Conservation (phyloP, 2,113 vertebrate genomes). For the Cyprinodon variegatus region DNA sequence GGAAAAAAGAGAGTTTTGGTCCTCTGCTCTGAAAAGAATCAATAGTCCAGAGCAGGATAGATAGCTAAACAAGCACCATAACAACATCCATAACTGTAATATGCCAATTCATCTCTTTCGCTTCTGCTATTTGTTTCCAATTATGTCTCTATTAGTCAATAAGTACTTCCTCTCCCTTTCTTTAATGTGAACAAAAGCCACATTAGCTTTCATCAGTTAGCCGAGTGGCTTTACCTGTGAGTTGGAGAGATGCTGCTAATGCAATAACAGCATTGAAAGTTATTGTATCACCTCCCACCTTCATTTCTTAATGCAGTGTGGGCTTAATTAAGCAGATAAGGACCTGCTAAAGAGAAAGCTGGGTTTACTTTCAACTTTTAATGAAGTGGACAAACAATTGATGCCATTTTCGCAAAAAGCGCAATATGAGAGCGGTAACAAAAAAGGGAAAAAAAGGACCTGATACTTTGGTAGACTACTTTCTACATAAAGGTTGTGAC, state of each 20-base stretch:
- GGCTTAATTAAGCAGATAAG: slow-evolving; percentile 51
- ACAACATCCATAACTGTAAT: slow-evolving; percentile 27
- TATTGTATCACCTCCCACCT: slow-evolving; percentile 45
- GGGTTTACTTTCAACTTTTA: slow-evolving; percentile 9
- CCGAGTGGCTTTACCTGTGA: slow-evolving; percentile 25
- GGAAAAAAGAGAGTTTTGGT: background rate
- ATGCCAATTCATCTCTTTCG: slow-evolving; percentile 40
- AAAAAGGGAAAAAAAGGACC: slow-evolving; percentile 1
- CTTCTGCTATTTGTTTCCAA: slow-evolving; percentile 22
- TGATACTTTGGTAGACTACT: too few species aligned
- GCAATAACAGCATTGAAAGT: slow-evolving; percentile 49
- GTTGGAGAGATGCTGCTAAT: slow-evolving; percentile 42
- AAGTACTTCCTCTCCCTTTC: slow-evolving; percentile 14
- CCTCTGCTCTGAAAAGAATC: slow-evolving; percentile 32
- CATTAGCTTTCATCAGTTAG: slow-evolving; percentile 55
- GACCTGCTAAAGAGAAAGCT: slow-evolving; percentile 20
- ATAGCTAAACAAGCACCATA: slow-evolving; percentile 5
- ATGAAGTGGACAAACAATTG: slow-evolving; percentile 24
- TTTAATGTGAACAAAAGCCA: slow-evolving; percentile 46
- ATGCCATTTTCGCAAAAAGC: background rate
- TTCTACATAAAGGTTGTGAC: too few species aligned
- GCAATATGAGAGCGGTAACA: slow-evolving; percentile 8
- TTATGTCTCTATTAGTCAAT: slow-evolving; percentile 31
- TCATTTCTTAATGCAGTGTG: slow-evolving; percentile 40
- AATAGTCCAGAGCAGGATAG: slow-evolving; percentile 18